These are phyloP conservation scores for Oenanthe oenanthe DNA, from an alignment of 2,113 vertebrate species.

Conservation along the genomic window DNA sequence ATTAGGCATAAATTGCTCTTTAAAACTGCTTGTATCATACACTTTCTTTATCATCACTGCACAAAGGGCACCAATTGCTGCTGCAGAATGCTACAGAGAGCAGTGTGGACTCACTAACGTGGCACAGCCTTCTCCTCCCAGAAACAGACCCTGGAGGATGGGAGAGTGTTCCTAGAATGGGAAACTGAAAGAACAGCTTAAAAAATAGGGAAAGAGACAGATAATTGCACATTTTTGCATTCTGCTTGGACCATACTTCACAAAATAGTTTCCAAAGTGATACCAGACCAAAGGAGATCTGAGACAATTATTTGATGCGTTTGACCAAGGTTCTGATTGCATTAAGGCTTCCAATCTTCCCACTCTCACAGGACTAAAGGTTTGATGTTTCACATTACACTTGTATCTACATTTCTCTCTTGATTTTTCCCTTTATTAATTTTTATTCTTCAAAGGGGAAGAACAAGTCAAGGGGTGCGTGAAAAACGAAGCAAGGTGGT, in stretches of 20 bases:
- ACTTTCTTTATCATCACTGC: slow-evolving; percentile 49
- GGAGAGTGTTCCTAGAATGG: slow-evolving; percentile 22
- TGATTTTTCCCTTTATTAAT: slow-evolving; percentile 65
- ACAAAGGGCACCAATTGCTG: slow-evolving; percentile 55
- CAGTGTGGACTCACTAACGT: slow-evolving; percentile 11
- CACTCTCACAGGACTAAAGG: slow-evolving; percentile 32
- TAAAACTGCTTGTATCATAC: slow-evolving; percentile 72
- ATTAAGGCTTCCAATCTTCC: slow-evolving; percentile 77
- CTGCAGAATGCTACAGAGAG: slow-evolving; percentile 60
- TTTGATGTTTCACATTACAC: background rate
- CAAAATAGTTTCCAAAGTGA: slow-evolving; percentile 33
- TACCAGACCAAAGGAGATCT: background rate
- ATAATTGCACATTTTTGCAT: slow-evolving; percentile 57
- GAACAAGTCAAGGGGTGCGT: slow-evolving; percentile 36
- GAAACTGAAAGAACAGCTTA: slow-evolving; percentile 48
- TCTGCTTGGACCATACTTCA: slow-evolving; percentile 57
- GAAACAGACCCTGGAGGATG: slow-evolving; percentile 33
- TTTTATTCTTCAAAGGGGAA: slow-evolving; percentile 56
- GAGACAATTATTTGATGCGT: slow-evolving; percentile 20
- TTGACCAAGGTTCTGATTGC: slow-evolving; percentile 59
- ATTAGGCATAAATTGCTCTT: slow-evolving; percentile 79
- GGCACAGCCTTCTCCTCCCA: slow-evolving; percentile 25
- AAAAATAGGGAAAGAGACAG: background rate
- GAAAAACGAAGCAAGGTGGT: slow-evolving; percentile 27
- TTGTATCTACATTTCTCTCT: background rate